Percentiles rank a stretch among this genome's conserved stretches.
These are phyloP conservation scores for Plecturocebus donacophilus DNA, from an alignment of 2,113 vertebrate genomes.

Conservation along the genomic window DNA sequence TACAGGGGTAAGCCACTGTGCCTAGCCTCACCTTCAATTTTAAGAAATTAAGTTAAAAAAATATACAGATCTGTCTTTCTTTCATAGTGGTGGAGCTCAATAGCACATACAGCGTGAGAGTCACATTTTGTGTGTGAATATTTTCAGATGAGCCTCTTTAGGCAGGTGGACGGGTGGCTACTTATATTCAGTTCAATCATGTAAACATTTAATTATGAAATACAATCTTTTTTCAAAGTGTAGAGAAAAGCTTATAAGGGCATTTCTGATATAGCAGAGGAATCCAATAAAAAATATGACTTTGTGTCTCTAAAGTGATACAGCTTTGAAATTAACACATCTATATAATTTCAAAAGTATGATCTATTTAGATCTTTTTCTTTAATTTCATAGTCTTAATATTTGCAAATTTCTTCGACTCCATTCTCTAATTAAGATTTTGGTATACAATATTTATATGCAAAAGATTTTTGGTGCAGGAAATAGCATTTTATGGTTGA, in stretches of 20 bases:
- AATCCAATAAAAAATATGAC: background rate
- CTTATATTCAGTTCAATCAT: background rate
- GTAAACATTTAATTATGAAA: background rate
- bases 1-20: no score
- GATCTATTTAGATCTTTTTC: background rate
- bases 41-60: background rate
- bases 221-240: background rate
- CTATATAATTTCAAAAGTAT: background rate
- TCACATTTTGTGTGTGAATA: background rate
- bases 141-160: background rate
- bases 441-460: background rate
- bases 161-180: background rate
- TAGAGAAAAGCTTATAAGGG: background rate
- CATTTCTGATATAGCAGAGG: slow-evolving; percentile 23
- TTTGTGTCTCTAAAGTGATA: background rate
- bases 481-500: background rate
- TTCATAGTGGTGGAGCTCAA: background rate
- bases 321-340: background rate
- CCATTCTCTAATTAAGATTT: background rate
- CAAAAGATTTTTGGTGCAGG: background rate
- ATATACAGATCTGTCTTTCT: background rate
- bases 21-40: background rate
- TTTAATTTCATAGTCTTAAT: background rate
- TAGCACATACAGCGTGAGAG: background rate
- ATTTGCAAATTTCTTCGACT: background rate